These are phyloP conservation scores for Anableps anableps DNA, from an alignment of 2,797 vertebrate genomes.

Conservation along the genomic window DNA sequence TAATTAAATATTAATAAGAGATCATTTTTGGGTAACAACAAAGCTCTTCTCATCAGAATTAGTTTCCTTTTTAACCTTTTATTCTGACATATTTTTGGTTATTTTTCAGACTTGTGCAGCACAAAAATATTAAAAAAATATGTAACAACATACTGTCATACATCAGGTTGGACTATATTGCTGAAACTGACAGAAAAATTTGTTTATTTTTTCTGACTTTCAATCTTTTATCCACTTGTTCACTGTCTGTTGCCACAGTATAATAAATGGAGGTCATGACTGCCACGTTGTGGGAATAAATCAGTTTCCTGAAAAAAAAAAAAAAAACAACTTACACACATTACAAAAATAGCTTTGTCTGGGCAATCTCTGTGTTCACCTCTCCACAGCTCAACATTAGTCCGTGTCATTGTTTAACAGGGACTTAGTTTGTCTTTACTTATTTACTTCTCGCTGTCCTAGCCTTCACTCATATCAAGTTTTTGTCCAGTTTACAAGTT, in stretches of 20 bases:
- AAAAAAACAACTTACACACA: conserved; percentile 23
- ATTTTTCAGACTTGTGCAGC: neutral
- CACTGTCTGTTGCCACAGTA: neutral
- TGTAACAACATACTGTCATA: neutral
- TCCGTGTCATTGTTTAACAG: conserved; percentile 38
- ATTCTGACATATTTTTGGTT: neutral
- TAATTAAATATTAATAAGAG: neutral
- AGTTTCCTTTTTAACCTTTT: neutral
- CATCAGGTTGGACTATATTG: neutral
- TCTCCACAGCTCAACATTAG: conserved; percentile 33
- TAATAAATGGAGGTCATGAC: conserved; percentile 28
- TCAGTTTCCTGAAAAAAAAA: conserved; percentile 26
- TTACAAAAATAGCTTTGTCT: conserved; percentile 27
- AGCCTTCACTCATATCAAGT: conserved; percentile 50
- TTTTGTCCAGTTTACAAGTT: conserved; percentile 37
- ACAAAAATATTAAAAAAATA: neutral
- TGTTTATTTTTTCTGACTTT: neutral
- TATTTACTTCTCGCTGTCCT: conserved; percentile 54
- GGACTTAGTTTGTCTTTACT: conserved; percentile 51
- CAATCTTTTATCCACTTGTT: neutral
- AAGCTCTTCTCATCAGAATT: neutral
- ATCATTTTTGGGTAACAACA: neutral
- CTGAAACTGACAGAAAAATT: neutral
- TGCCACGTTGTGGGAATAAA: conserved; percentile 31
- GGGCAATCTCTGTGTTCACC: neutral